Base-by-base conservation (phyloP, 64 coral and sea anemone species). In the Porites australiensis region DNA sequence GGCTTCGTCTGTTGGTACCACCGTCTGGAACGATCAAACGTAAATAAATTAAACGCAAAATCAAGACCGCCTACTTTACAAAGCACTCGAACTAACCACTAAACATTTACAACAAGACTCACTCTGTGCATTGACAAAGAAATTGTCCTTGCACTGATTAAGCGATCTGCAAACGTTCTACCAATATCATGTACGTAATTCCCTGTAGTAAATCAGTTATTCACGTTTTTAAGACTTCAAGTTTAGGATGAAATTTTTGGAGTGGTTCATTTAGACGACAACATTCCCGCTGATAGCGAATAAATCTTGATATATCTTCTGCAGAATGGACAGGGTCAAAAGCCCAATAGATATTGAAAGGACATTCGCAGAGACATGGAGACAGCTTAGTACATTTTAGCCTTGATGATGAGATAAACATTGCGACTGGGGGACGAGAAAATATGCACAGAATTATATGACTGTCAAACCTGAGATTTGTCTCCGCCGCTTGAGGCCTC, bases 391-490 rank as follows among this genome's bases (percentile, higher is more conserved):
- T 62, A 73, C 79, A 19, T 83, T 70, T 73, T 83, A 50, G 69
- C 72, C 88, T 75, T 66, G 83, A 91, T 88, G 49, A 93, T 27
- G 75, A 74, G 45, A 77, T 79, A 51, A 88, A 88, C 79, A 13
- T 49, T 74, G 79, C 68, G 14, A 11, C 59, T 13, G 21, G 14
- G 46, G 48, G 59, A 54, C 6, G 50, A 53, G 86, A 59, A 91
- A 91, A 64, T 77, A 95, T 77, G 77, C 59, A 90, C 67, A 77
- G 64, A 63, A 68, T 57, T 65, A 66, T 18, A 49, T 50, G 6
- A 77, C 43, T 68, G 45, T 82, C 92, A 66, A 68, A 97, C 95
- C 88, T 90, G 90, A 70, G 43, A 82, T 68, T 97, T 77, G 47
- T 86, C 90, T 1, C 27, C 27, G 45, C 72, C 62, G 50, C 44